A percentile compares a stretch with the other conserved stretches of the same genome.
These are phyloP conservation scores for Sapayoa aenigma DNA, from an alignment of 2,113 vertebrate genomes.

Conservation along the genomic window DNA sequence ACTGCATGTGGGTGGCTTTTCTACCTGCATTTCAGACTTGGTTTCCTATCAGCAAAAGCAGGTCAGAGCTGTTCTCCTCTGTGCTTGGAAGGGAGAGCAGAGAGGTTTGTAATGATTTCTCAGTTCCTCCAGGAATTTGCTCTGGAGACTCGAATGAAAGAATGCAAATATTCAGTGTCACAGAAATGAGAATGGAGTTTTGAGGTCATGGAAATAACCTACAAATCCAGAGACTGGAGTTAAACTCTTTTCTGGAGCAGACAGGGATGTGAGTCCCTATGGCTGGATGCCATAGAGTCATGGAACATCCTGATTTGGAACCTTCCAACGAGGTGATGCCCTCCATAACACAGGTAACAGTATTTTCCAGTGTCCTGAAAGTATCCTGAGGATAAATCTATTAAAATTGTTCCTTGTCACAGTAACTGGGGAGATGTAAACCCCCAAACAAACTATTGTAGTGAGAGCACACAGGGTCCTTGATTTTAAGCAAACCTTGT, in stretches of 20 bases:
- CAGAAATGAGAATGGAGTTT: not conserved
- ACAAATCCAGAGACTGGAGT: not conserved
- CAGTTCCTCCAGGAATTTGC: constrained; percentile 19
- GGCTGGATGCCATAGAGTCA: not conserved
- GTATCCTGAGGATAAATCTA: not conserved
- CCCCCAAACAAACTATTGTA: not conserved
- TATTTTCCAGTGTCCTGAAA: not conserved
- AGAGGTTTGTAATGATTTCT: not conserved
- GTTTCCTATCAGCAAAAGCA: constrained; percentile 1
- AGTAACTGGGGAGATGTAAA: not conserved
- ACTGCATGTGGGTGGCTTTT: not conserved
- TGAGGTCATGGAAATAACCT: not conserved
- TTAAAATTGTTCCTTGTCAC: not conserved
- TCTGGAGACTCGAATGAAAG: not conserved
- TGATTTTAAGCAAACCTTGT: not conserved
- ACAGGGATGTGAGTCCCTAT: not conserved
- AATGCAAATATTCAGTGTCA: not conserved
- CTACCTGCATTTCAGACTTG: not conserved
- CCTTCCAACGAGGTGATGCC: not conserved
- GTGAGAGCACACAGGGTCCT: not conserved
- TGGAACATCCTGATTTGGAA: not conserved
- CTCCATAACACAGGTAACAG: not conserved
- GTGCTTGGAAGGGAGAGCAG: not conserved
- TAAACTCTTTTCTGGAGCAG: not conserved
- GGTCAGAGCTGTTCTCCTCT: not conserved